phyloP scores from a whole-genome alignment of 2,797 vertebrate species.

The Platyrinchus mystaceus region DNA sequence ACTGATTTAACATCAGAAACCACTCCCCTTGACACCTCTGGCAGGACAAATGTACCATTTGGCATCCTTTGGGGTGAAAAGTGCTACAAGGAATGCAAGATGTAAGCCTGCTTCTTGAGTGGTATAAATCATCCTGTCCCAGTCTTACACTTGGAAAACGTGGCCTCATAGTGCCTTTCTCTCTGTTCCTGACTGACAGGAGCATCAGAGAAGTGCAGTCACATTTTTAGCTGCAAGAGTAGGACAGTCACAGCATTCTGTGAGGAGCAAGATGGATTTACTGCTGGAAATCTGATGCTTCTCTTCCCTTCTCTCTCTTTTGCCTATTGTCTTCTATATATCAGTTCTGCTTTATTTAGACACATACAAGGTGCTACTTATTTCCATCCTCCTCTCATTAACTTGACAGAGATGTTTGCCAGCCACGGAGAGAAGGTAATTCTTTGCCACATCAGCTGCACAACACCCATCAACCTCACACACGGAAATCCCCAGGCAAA shows the following conservation, averaged over 20 bases:
- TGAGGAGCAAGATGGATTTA: background rate
- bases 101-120: background rate
- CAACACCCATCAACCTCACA: background rate
- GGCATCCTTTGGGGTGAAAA: background rate
- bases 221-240: background rate
- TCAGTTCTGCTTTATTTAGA: background rate
- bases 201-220: background rate
- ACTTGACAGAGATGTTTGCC: background rate
- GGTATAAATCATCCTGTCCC: background rate
- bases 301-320: background rate
- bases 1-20: background rate
- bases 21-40: background rate
- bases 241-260: background rate
- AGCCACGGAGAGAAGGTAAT: background rate
- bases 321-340: background rate
- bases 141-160: background rate
- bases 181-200: background rate
- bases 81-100: background rate
- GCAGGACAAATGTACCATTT: conserved; percentile 2
- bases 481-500: background rate
- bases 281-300: background rate
- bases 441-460: background rate
- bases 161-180: background rate
- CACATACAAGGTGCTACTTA: background rate
- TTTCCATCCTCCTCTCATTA: background rate